A percentile compares a stretch with the other conserved stretches of the same genome.
These are phyloP conservation scores for Hydrotaea cyrtoneurina DNA, from an alignment of 2,888 invertebrate genomes.

Conservation along the genomic window DNA sequence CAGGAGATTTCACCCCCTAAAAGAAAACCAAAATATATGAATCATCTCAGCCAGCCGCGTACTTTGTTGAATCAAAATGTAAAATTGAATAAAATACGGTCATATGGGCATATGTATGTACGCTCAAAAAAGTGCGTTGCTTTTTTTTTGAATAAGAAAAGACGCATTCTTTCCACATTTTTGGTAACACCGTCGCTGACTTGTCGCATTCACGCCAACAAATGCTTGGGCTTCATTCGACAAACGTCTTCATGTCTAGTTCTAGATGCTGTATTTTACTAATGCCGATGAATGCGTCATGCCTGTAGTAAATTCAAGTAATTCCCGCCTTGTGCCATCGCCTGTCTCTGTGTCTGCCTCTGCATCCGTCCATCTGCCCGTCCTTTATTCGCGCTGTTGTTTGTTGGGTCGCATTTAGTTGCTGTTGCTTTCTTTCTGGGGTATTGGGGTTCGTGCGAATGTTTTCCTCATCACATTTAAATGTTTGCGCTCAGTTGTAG, in stretches of 20 bases:
- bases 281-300: background rate
- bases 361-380: slow-evolving; percentile 8
- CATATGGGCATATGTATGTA: background rate
- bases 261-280: slow-evolving; percentile 26
- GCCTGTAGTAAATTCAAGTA: background rate
- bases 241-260: slow-evolving; percentile 62
- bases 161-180: slow-evolving; percentile 1
- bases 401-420: background rate
- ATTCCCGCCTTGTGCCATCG: background rate
- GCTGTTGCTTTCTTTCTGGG: slow-evolving; percentile 37
- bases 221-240: slow-evolving; percentile 7
- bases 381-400: background rate
- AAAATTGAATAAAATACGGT: background rate
- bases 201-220: slow-evolving; percentile 39
- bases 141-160: background rate
- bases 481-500: slow-evolving; percentile 58
- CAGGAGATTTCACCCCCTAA: background rate
- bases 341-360: slow-evolving; percentile 57
- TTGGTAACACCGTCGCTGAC: slow-evolving; percentile 40
- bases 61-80: background rate
- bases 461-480: slow-evolving; percentile 64
- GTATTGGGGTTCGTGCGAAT: slow-evolving; percentile 54
- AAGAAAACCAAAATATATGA: slow-evolving; percentile 34
- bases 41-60: slow-evolving; percentile 29
- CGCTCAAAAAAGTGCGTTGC: slow-evolving; percentile 22